These are phyloP conservation scores for Lasioglossum morio DNA, from an alignment of 2,888 invertebrate species.

Conservation along the genomic window DNA sequence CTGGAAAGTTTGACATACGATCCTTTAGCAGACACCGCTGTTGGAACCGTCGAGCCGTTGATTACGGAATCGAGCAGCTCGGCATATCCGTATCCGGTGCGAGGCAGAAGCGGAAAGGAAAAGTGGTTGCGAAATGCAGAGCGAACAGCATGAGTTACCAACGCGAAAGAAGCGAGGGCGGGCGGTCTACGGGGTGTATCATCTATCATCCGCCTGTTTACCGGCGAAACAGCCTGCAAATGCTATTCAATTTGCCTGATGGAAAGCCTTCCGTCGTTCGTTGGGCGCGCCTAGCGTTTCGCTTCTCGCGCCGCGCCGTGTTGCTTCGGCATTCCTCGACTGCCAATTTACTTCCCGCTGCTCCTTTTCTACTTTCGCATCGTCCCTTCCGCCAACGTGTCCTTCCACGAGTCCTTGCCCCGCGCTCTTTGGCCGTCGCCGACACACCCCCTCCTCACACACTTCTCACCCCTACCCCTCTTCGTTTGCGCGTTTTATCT, in stretches of 20 bases:
- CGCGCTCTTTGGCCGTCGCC: conserved; percentile 33
- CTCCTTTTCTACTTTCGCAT: conserved; percentile 52
- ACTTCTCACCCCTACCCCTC: not conserved
- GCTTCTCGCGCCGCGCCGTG: conserved; percentile 24
- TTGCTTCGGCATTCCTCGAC: conserved; percentile 61
- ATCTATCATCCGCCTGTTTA: conserved; percentile 76
- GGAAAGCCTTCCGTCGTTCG: conserved; percentile 70
- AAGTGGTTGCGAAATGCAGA: conserved; percentile 43
- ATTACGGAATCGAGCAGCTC: conserved; percentile 36
- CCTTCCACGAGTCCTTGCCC: conserved; percentile 60
- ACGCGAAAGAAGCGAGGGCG: conserved; percentile 48
- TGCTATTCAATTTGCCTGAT: conserved; percentile 76
- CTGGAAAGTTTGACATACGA: conserved; percentile 51
- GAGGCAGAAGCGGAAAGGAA: conserved; percentile 30
- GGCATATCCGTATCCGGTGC: conserved; percentile 1
- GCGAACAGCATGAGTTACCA: conserved; percentile 54
- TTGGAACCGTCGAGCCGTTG: conserved; percentile 44
- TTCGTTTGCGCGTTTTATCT: conserved; percentile 21
- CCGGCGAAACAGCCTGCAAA: conserved; percentile 73
- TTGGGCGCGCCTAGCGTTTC: conserved; percentile 45
- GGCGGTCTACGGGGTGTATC: conserved; percentile 61
- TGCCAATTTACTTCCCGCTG: conserved; percentile 63
- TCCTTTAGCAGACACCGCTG: conserved; percentile 39
- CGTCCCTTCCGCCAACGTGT: conserved; percentile 49
- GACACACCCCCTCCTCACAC: not conserved